A percentile compares a stretch with the other conserved stretches of the same genome.
Conservation (phyloP, 2,797 vertebrate genomes). For the Pempheris klunzingeri region DNA sequence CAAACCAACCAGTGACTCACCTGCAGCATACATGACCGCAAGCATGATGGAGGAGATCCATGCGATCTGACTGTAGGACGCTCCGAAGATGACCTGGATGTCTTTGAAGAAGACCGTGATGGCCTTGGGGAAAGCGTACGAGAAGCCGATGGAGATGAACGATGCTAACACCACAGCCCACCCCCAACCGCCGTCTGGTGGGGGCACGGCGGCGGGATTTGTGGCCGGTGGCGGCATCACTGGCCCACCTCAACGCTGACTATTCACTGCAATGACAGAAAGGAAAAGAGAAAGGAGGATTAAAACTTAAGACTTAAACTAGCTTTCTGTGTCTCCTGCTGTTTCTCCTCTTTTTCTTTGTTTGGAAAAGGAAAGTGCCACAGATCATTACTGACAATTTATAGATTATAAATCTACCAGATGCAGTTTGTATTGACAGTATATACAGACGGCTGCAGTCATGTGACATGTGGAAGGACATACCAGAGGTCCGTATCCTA, state of each 20-base stretch:
- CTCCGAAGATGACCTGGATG: slow-evolving; percentile 93
- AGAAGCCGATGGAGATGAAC: slow-evolving; percentile 99
- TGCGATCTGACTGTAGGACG: slow-evolving; percentile 93
- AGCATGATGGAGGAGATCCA: slow-evolving; percentile 99
- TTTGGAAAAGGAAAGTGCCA: slow-evolving; percentile 38
- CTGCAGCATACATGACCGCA: slow-evolving; percentile 98
- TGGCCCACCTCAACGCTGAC: slow-evolving; percentile 57
- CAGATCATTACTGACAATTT: background rate
- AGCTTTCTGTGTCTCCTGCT: background rate
- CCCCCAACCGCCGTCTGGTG: slow-evolving; percentile 97
- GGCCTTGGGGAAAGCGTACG: slow-evolving; percentile 97
- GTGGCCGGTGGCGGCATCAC: slow-evolving; percentile 87
- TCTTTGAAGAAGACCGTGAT: slow-evolving; percentile 98
- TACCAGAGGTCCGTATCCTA: slow-evolving; percentile 45
- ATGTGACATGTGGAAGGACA: slow-evolving; percentile 37
- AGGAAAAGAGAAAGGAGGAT: background rate
- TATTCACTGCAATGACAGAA: slow-evolving; percentile 56
- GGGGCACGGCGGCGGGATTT: slow-evolving; percentile 70
- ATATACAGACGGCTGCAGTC: slow-evolving; percentile 31
- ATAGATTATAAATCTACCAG: background rate
- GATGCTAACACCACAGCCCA: slow-evolving; percentile 93
- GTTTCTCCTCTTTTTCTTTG: slow-evolving; percentile 1
- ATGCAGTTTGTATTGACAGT: slow-evolving; percentile 46
- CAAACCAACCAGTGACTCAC: slow-evolving; percentile 77
- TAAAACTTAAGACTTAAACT: background rate